phyloP scores from a whole-genome alignment of 2,797 vertebrate species.

The Amblyopsis hoosieri region DNA sequence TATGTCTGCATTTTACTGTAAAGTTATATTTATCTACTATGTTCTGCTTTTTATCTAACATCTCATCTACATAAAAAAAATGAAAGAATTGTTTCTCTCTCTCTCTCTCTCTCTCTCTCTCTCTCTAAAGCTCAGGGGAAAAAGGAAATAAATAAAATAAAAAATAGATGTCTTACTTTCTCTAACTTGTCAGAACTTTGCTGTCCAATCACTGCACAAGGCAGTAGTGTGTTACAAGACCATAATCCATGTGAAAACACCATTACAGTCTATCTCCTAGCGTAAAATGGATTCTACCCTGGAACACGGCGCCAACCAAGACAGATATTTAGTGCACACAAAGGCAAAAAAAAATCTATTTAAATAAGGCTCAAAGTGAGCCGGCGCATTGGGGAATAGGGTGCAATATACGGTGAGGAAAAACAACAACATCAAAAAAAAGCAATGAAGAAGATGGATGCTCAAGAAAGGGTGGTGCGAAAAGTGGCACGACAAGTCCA shows the following conservation, averaged over 20 bases:
- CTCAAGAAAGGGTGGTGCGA: conserved; percentile 43
- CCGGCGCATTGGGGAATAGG: neutral
- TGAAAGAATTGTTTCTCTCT: too few relatives aligned
- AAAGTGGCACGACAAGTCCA: conserved; percentile 52
- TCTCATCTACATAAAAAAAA: too few relatives aligned
- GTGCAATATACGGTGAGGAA: conserved; percentile 17
- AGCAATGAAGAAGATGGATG: conserved; percentile 59
- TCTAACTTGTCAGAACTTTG: neutral
- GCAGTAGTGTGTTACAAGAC: conserved; percentile 45
- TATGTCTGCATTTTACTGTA: too few relatives aligned
- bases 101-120: too few relatives aligned
- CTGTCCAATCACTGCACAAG: neutral
- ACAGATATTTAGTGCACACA: conserved; percentile 55
- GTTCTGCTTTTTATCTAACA: too few relatives aligned
- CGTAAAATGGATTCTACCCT: conserved; percentile 53
- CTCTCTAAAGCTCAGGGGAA: too few relatives aligned
- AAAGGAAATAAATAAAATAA: too few relatives aligned
- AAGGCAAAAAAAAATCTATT: conserved; percentile 58
- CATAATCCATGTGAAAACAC: conserved; percentile 59
- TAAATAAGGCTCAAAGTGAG: conserved; percentile 41
- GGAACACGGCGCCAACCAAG: conserved; percentile 58
- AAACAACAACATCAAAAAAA: conserved; percentile 37
- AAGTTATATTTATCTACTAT: too few relatives aligned
- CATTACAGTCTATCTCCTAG: conserved; percentile 44
- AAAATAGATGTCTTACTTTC: too few relatives aligned